Base-by-base conservation (phyloP, 2,113 vertebrate species). In the Leptobrachium ailaonicum region DNA sequence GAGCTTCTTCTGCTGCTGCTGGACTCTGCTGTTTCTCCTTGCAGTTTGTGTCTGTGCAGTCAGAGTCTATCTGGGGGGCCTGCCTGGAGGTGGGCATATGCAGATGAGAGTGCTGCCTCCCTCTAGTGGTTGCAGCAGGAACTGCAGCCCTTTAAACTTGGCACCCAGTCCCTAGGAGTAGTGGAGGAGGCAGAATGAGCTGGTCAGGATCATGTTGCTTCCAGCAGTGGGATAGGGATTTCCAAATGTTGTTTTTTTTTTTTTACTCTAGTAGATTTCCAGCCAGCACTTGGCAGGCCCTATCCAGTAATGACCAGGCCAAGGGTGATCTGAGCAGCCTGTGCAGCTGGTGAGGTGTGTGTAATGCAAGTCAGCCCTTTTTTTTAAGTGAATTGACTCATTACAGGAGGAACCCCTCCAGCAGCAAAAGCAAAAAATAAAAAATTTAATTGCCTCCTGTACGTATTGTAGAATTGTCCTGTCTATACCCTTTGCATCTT, bases 11-110 rank as follows among this genome's bases (percentile, higher is more conserved):
- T 10, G 68, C 6, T 9, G 45, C n/a, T 54, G 42, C 70, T 73
- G 70, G 63, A 13, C 3, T 9, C 47, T 32, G 20, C 10, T 41
- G 40, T 32, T 32, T 32, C 20, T 32, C 20, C 67, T 11, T 10
- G 41, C 10, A 56, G 75, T 32, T 62, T 42, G 44, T 10, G 67
- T 47, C 44, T 32, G 0, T 10, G 70, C 13, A 14, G 56, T 3
- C 2, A 43, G 20, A 47, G 40, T 4, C n/a, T 72, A 72, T 7
- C 20, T n/a, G 10, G 41, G 8, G 10, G 32, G 47, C 2, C 32
- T 54, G 9, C 44, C 50, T 54, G 32, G 6, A 64, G 79, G 79
- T n/a, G 50, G 78, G 47, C 63, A n/a, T 41, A 74, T 58, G 64
- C 71, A 68, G 50, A 73, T 60, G 11, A 60, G 40, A 11, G 4